Percentiles rank a stretch among this genome's conserved stretches.
These are phyloP conservation scores for Coendou prehensilis DNA, from an alignment of 2,797 vertebrate species.

Conservation along the genomic window DNA sequence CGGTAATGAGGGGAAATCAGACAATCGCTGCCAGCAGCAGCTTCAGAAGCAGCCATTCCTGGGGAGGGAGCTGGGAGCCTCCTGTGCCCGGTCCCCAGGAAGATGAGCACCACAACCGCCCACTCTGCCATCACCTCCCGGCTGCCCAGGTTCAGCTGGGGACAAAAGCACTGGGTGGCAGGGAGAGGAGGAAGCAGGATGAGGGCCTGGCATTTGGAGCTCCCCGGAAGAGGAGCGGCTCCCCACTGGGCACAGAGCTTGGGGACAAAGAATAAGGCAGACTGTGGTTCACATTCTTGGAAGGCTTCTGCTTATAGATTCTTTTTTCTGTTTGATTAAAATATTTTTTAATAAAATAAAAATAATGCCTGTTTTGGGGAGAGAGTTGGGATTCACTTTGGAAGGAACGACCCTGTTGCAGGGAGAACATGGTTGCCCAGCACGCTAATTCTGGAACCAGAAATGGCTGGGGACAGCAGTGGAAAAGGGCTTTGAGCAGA, in stretches of 20 bases:
- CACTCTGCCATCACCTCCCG: too few relatives aligned
- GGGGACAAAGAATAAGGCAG: not conserved
- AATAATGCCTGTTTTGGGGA: not conserved
- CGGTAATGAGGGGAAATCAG: not conserved
- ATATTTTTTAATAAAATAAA: not conserved
- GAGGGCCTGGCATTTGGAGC: not conserved
- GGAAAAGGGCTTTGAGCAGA: not conserved
- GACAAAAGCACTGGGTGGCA: not conserved
- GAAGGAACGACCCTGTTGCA: not conserved
- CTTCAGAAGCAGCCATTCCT: not conserved
- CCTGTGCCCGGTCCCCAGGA: fast-evolving
- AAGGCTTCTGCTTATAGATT: not conserved
- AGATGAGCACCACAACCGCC: not conserved
- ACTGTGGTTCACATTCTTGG: not conserved
- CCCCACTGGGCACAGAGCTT: not conserved
- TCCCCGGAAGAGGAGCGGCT: not conserved
- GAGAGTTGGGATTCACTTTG: not conserved
- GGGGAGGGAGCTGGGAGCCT: too few relatives aligned
- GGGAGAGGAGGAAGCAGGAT: not conserved
- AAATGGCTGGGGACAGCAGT: fast-evolving
- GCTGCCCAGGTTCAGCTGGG: not conserved
- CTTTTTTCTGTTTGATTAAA: not conserved
- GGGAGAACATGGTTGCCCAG: not conserved
- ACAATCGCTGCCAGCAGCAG: not conserved
- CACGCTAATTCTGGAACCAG: not conserved